Conservation (phyloP, 2,797 vertebrate species). For the Hipposideros larvatus region DNA sequence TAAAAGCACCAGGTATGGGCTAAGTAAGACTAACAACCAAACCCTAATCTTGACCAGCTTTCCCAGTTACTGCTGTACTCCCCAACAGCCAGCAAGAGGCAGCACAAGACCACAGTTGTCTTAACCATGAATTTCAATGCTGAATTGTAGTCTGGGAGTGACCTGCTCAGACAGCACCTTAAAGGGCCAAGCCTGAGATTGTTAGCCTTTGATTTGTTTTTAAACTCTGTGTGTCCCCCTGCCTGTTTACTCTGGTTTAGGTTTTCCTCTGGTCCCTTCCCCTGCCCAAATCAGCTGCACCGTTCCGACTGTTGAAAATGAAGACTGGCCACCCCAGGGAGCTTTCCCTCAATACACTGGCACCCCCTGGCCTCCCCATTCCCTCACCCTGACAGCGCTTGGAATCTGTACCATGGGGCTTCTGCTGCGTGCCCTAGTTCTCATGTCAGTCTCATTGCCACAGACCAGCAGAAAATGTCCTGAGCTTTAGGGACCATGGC, state of each 20-base stretch:
- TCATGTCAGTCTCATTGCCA: not conserved
- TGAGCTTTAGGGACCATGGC: not conserved
- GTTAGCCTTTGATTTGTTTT: not conserved
- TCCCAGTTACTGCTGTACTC: not conserved
- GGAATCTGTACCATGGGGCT: too few relatives aligned
- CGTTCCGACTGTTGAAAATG: not conserved
- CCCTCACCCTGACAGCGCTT: not conserved
- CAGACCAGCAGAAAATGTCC: not conserved
- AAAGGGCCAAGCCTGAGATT: not conserved
- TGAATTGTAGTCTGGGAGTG: not conserved
- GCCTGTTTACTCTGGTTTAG: not conserved
- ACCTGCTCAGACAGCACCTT: not conserved
- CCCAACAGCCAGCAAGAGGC: conserved; percentile 29
- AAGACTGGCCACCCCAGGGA: not conserved
- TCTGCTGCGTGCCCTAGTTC: not conserved
- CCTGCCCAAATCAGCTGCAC: not conserved
- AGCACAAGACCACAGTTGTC: not conserved
- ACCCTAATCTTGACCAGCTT: not conserved
- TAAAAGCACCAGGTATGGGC: not conserved
- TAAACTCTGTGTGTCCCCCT: not conserved
- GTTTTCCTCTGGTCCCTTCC: not conserved
- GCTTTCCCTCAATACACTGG: not conserved
- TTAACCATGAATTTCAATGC: not conserved
- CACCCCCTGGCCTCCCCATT: not conserved
- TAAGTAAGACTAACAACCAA: not conserved